Evolutionary conservation across 2,888 invertebrate genomes (phyloP), one percentile per base, ranked within the genome.

Genomic region (Drosophila kuntzei): DNA sequence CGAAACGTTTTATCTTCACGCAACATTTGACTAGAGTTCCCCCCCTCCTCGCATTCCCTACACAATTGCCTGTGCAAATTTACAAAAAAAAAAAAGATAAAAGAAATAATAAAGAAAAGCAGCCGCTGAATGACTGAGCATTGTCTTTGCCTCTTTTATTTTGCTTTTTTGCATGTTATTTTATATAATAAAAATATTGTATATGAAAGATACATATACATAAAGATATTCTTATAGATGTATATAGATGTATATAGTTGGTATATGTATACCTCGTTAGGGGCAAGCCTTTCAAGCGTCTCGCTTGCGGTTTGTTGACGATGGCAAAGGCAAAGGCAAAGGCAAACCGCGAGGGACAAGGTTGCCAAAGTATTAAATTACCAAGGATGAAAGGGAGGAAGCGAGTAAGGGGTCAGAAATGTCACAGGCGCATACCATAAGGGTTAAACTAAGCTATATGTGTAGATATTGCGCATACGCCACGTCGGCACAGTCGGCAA

Each of bases 341-440:
- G 66, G 69, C 71, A 80, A 80, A 73, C 87, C 74, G 64, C 82
- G 78, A 84, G 76, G 82, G 74, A 68, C 85, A 87, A 87, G 82
- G 81, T 81, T 87, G 74, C 67, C 44, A 79, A 77, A 82, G 67
- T 87, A 85, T 83, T 66, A 79, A 66, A 64, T 85, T 81, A 70
- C 87, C 55, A 18, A 37, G 81, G 74, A 84, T 78, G 64, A 69
- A 76, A 11, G 37, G 16, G 12, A n/a, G 22, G 12, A 3, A 41
- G 16, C 4, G 46, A 11, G 20, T n/a, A 14, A 16, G 12, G 29
- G 32, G 37, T 39, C 55, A 51, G 8, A 39, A 51, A 36, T 66
- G 58, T 59, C 39, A 53, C 44, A 65, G 54, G 14, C 57, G 18
- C 34, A 20, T 16, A 47, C 12, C 36, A 57, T 55, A 57, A 53